A percentile compares a stretch with the other conserved stretches of the same genome.
phyloP scores from a whole-genome alignment of 2,113 vertebrate species.

The Python bivittatus region DNA sequence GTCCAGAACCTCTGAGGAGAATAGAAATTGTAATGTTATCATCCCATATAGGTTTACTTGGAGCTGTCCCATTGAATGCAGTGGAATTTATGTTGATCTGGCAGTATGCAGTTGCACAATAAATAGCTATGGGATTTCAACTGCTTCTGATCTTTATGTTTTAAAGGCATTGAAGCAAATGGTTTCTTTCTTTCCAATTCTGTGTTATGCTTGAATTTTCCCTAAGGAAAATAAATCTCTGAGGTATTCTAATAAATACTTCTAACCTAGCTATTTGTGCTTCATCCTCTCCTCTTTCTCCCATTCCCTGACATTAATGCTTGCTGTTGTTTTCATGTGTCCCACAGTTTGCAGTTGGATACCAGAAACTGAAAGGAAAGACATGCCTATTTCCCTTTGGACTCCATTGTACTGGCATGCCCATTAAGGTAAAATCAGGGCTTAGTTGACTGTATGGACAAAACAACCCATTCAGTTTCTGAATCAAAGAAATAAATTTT shows the following conservation, averaged over 20 bases:
- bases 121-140: not conserved
- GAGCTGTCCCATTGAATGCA: not conserved
- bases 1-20: not conserved
- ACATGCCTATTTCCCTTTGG: slow-evolving; percentile 94
- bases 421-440: slow-evolving; percentile 87
- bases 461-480: not conserved
- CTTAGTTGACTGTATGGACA: not conserved
- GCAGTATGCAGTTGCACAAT: not conserved
- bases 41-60: not conserved
- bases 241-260: not conserved
- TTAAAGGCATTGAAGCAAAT: not conserved
- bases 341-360: slow-evolving; percentile 87
- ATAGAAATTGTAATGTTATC: not conserved
- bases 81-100: not conserved
- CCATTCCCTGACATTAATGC: not conserved
- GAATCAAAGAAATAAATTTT: not conserved
- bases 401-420: slow-evolving; percentile 98
- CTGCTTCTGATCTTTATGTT: not conserved
- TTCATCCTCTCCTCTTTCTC: not conserved
- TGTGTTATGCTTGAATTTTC: not conserved
- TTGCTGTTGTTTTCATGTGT: slow-evolving; percentile 34
- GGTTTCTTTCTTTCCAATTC: not conserved
- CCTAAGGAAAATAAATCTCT: not conserved
- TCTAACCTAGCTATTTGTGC: not conserved
- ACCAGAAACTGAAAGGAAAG: slow-evolving; percentile 91